Evolutionary conservation across 2,888 invertebrate species (phyloP).

Genomic region (Kryphioiulus occultus): DNA sequence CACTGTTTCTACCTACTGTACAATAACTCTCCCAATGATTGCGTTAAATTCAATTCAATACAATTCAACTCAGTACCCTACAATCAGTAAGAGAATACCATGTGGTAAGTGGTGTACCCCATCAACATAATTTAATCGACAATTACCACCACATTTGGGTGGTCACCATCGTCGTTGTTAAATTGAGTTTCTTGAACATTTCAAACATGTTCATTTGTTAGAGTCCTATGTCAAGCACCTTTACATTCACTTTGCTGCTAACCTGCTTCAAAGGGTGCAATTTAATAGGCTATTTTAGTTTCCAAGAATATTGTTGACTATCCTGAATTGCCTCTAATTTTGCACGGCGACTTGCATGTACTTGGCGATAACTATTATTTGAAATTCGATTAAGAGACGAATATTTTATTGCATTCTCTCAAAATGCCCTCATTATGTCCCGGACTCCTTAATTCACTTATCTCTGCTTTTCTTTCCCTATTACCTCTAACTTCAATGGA

Average conservation of each 20-base stretch:
- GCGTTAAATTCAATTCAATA: no score
- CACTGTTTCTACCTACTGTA: no score
- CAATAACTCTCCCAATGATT: no score
- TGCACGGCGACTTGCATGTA: neutral
- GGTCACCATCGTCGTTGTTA: no score
- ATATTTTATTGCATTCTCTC: neutral
- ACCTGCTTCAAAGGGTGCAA: neutral
- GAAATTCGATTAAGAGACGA: neutral
- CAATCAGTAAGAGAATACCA: no score
- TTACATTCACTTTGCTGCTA: neutral
- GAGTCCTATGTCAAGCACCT: neutral
- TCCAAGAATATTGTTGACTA: neutral
- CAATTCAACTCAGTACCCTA: no score
- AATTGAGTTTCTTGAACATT: no score
- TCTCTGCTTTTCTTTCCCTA: neutral
- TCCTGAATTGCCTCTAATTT: neutral
- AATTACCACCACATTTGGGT: no score
- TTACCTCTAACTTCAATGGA: neutral
- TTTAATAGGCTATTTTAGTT: neutral
- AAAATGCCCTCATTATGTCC: neutral
- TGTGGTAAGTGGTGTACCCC: no score
- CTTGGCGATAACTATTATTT: neutral
- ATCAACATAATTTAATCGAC: no score
- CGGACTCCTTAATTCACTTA: neutral
- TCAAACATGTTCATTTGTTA: neutral